Conservation (phyloP, 2,113 vertebrate genomes). For the Vireo altiloquus region DNA sequence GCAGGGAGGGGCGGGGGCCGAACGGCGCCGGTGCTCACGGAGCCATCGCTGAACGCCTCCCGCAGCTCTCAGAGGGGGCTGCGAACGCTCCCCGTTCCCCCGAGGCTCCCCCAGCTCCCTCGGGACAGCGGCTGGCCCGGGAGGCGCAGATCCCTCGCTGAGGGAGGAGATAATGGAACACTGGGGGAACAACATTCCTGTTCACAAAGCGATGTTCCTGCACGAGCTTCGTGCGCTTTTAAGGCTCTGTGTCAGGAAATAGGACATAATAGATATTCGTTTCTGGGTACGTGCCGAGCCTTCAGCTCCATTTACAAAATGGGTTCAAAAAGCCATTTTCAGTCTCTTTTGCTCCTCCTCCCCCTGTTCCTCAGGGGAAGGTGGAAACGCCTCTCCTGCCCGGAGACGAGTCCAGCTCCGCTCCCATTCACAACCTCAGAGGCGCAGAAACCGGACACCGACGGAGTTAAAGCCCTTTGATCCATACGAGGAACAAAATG, state of each 20-base stretch:
- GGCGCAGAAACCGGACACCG: background rate
- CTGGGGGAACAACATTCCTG: no score
- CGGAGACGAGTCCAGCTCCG: background rate
- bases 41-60: accelerated
- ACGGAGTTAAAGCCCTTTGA: background rate
- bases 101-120: no score
- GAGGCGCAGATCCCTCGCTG: background rate
- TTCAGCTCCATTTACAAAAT: background rate
- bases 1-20: no score
- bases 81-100: no score
- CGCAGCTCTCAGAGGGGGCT: background rate
- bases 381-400: no score
- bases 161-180: background rate
- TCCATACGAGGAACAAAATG: background rate
- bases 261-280: accelerated
- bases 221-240: background rate
- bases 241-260: background rate
- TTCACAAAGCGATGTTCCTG: no score
- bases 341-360: background rate
- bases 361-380: background rate
- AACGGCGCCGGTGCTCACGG: no score
- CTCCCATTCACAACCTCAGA: background rate
- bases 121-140: no score
- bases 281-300: no score
- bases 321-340: background rate